Percentiles rank a stretch among this genome's conserved stretches.
Evolutionary conservation across 2,888 invertebrate species (phyloP).

Genomic region (Cerceris ruficornis): DNA sequence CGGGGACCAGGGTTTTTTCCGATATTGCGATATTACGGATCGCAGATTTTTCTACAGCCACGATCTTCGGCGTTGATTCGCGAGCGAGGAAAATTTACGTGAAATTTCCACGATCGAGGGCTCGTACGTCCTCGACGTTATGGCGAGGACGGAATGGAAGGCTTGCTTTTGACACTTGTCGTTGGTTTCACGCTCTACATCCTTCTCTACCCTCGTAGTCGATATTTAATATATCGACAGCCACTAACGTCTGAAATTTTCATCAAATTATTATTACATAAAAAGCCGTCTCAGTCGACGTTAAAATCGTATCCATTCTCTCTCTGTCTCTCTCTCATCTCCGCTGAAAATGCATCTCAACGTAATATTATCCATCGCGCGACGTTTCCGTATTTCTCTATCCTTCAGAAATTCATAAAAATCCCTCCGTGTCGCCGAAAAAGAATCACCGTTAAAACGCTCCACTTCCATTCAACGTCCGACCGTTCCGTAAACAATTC

Average conservation of each 20-base stretch:
- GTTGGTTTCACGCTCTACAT: slow-evolving; percentile 50
- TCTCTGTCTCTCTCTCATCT: too few relatives aligned
- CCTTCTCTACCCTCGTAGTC: neutral
- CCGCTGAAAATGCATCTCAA: too few relatives aligned
- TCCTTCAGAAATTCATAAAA: too few relatives aligned
- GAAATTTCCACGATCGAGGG: slow-evolving; percentile 30
- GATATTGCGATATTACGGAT: neutral
- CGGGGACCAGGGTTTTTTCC: neutral
- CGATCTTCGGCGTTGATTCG: slow-evolving; percentile 15
- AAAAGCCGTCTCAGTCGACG: neutral
- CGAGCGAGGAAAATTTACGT: slow-evolving; percentile 43
- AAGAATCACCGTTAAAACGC: neutral
- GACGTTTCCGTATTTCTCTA: too few relatives aligned
- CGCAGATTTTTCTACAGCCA: neutral
- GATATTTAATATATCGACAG: neutral
- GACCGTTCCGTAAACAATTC: slow-evolving; percentile 3
- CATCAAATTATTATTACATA: neutral
- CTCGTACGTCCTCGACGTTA: neutral
- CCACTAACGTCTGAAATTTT: neutral
- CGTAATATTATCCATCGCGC: too few relatives aligned
- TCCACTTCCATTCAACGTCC: neutral
- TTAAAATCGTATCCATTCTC: too few relatives aligned
- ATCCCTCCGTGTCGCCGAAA: too few relatives aligned
- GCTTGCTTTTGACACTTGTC: slow-evolving; percentile 54
- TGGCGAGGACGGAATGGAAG: slow-evolving; percentile 19